Evolutionary conservation across 2,113 vertebrate genomes (phyloP).

Genomic region (Scophthalmus maximus): DNA sequence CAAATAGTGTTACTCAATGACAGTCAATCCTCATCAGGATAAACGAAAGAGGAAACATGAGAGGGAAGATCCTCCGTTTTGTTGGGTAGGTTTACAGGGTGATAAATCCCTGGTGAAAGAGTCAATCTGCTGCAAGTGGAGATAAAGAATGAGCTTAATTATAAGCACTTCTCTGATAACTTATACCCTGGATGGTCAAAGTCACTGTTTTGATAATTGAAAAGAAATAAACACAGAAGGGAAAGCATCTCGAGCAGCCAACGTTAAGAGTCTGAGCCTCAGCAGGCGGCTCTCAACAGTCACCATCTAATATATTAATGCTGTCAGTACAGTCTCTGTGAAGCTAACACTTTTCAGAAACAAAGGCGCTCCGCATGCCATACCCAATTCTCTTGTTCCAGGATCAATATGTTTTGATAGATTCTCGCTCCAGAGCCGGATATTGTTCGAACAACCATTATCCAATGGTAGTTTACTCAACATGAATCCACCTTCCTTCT

Average conservation of each 20-base stretch:
- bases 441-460: conserved; percentile 86
- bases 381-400: conserved; percentile 83
- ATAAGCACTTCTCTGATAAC: conserved; percentile 60
- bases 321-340: conserved; percentile 83
- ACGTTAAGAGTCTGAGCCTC: conserved; percentile 69
- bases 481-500: conserved; percentile 82
- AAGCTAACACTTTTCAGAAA: conserved; percentile 85
- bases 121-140: conserved; percentile 46
- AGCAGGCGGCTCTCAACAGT: conserved; percentile 76
- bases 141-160: conserved; percentile 67
- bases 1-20: conserved; percentile 65
- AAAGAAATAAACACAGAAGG: conserved; percentile 51
- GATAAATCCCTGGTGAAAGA: conserved; percentile 56
- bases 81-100: conserved; percentile 25
- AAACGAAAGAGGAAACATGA: conserved; percentile 68
- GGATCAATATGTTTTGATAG: conserved; percentile 88
- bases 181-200: conserved; percentile 25
- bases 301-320: conserved; percentile 84
- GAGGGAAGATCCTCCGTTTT: conserved; percentile 45
- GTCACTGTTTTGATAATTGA: conserved; percentile 47
- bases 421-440: conserved; percentile 83
- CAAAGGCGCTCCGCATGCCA: conserved; percentile 80
- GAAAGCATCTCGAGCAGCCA: conserved; percentile 58
- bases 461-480: conserved; percentile 85
- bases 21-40: conserved; percentile 72